Evolutionary conservation across 2,113 vertebrate genomes (phyloP).

Genomic region (Scomber colias): DNA sequence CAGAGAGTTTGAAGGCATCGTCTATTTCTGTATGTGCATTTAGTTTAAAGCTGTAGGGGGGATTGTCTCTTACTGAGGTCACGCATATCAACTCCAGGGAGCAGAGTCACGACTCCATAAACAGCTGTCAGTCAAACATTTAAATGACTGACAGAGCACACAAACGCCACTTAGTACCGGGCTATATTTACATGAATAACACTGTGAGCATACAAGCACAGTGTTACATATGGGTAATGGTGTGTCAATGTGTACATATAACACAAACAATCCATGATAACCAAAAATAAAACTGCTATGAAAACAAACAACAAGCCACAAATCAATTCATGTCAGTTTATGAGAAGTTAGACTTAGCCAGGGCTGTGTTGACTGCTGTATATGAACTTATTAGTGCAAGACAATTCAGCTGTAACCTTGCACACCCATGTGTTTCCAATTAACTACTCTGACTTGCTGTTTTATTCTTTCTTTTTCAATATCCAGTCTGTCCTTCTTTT

Average conservation of each 20-base stretch:
- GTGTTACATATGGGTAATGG: conserved; percentile 11
- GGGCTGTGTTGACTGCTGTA: conserved; percentile 5
- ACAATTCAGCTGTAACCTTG: conserved; percentile 33
- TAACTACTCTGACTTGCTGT: conserved; percentile 23
- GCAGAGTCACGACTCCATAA: conserved; percentile 43
- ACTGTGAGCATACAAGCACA: neutral
- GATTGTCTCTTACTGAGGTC: conserved; percentile 27
- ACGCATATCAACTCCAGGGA: conserved; percentile 28
- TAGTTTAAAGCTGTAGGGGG: conserved; percentile 37
- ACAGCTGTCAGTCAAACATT: conserved; percentile 57
- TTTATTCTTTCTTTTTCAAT: neutral
- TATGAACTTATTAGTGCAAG: conserved; percentile 32
- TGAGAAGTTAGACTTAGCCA: conserved; percentile 22
- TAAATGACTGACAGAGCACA: conserved; percentile 60
- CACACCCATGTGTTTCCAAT: conserved; percentile 38
- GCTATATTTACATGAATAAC: conserved; percentile 54
- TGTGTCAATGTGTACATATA: neutral
- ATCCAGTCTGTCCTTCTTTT: neutral
- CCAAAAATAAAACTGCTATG: conserved; percentile 17
- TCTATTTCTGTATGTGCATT: conserved; percentile 43
- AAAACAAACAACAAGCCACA: conserved; percentile 5
- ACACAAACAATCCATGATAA: conserved; percentile 1
- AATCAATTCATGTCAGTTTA: conserved; percentile 39
- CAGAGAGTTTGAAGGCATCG: conserved; percentile 21
- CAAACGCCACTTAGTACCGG: conserved; percentile 14